phyloP scores from a whole-genome alignment of 2,797 vertebrate genomes.

The Botia almorhae region DNA sequence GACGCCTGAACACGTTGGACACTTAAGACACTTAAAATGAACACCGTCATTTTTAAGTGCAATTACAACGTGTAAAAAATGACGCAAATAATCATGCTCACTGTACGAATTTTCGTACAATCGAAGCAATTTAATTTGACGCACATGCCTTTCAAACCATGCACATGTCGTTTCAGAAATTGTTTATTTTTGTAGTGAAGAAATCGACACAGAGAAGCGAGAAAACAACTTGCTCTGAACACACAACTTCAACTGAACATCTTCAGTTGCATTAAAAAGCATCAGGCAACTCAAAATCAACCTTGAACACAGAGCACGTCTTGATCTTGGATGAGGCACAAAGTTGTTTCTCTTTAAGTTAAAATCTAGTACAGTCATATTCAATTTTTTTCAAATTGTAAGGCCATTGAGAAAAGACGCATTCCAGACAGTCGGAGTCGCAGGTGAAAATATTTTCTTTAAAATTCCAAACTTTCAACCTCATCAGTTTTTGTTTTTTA shows the following conservation, averaged over 20 bases:
- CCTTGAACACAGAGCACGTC: constrained; percentile 2
- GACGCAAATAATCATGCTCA: too few relatives aligned
- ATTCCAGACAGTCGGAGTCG: neutral
- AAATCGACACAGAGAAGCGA: too few relatives aligned
- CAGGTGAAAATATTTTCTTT: neutral
- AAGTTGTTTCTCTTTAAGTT: neutral
- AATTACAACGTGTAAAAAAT: too few relatives aligned
- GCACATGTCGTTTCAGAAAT: too few relatives aligned
- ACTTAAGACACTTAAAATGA: too few relatives aligned
- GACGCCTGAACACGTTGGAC: neutral
- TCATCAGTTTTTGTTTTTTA: neutral
- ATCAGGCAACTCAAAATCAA: constrained; percentile 11
- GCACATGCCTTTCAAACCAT: too few relatives aligned
- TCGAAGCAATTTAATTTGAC: too few relatives aligned
- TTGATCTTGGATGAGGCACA: constrained; percentile 7
- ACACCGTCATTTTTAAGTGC: too few relatives aligned
- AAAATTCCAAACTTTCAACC: neutral
- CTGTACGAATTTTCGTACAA: too few relatives aligned
- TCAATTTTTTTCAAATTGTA: neutral
- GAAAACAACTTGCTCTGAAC: neutral
- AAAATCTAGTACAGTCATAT: neutral
- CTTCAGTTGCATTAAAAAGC: neutral
- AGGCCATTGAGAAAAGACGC: constrained; percentile 3
- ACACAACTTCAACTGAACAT: neutral
- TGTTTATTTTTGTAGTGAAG: too few relatives aligned